Percentiles rank a stretch among this genome's conserved stretches.
Conservation (phyloP, 2,113 vertebrate species). For the Gobio gobio region DNA sequence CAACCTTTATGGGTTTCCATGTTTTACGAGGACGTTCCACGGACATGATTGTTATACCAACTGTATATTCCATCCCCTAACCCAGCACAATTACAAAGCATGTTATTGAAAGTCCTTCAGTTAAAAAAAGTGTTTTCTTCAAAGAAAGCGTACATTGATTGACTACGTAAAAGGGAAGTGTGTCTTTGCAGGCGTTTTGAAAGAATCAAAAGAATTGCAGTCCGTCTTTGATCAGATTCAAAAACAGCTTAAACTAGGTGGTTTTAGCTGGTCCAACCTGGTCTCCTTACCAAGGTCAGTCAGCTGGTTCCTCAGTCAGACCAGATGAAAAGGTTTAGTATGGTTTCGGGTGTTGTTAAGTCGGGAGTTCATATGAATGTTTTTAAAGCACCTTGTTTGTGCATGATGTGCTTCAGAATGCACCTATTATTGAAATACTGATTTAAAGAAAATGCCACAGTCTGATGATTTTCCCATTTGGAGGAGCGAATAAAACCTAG, state of each 20-base stretch:
- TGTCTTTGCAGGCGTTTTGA: not conserved
- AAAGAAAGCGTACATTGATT: not conserved
- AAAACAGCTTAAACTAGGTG: not conserved
- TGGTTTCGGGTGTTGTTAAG: not conserved
- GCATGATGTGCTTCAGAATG: conserved; percentile 12
- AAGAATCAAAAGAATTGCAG: not conserved
- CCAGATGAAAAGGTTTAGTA: not conserved
- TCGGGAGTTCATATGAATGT: not conserved
- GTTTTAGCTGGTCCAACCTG: not conserved
- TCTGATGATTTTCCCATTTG: conserved; percentile 64
- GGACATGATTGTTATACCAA: too few species aligned
- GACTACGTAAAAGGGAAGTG: not conserved
- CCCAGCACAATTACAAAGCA: conserved; percentile 26
- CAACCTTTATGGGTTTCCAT: too few species aligned
- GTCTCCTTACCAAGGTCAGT: not conserved
- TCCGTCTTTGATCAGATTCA: not conserved
- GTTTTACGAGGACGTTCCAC: too few species aligned
- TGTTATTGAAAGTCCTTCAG: conserved; percentile 27
- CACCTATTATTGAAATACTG: conserved; percentile 23
- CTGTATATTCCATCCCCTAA: too few species aligned
- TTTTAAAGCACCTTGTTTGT: conserved; percentile 1
- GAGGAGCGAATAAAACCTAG: conserved; percentile 50
- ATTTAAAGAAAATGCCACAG: conserved; percentile 57
- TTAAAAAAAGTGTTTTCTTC: conserved; percentile 25
- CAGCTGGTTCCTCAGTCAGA: not conserved